phyloP scores from a whole-genome alignment of 2,888 invertebrate species.

The Capitulum mitella region DNA sequence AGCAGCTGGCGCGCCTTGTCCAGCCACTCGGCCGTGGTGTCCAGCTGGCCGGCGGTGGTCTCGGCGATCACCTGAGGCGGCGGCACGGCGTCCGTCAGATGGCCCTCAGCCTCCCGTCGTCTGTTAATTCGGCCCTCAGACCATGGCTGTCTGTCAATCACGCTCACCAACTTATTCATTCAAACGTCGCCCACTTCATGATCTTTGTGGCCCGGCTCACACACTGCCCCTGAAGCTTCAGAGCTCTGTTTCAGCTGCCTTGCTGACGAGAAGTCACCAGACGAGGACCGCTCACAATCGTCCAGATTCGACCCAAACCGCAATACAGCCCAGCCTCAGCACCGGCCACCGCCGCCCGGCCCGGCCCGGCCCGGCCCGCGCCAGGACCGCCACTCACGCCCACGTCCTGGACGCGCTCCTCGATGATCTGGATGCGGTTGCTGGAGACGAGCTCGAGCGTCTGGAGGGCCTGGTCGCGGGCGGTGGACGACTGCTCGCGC shows the following conservation, averaged over 20 bases:
- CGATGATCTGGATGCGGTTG: conserved; percentile 63
- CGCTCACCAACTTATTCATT: too few relatives aligned
- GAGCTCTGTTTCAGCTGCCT: too few relatives aligned
- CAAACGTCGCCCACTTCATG: too few relatives aligned
- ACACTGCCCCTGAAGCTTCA: too few relatives aligned
- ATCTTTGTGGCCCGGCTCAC: too few relatives aligned
- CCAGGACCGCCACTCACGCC: background rate
- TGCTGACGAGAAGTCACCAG: too few relatives aligned
- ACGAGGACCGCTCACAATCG: too few relatives aligned
- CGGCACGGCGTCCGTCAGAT: background rate
- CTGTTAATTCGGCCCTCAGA: too few relatives aligned
- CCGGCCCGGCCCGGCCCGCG: background rate
- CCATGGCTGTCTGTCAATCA: background rate
- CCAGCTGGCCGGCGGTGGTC: background rate
- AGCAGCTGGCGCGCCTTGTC: background rate
- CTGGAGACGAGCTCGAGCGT: conserved; percentile 53
- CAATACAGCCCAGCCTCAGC: too few relatives aligned
- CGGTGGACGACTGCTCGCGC: conserved; percentile 40
- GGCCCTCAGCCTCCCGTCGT: too few relatives aligned
- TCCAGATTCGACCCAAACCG: too few relatives aligned
- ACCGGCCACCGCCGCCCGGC: too few relatives aligned
- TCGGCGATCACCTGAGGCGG: background rate
- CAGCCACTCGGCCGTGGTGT: background rate
- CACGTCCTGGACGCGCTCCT: background rate
- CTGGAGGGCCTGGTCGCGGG: conserved; percentile 48